phyloP scores from a whole-genome alignment of 2,113 vertebrate genomes.

The Rhea americana region DNA sequence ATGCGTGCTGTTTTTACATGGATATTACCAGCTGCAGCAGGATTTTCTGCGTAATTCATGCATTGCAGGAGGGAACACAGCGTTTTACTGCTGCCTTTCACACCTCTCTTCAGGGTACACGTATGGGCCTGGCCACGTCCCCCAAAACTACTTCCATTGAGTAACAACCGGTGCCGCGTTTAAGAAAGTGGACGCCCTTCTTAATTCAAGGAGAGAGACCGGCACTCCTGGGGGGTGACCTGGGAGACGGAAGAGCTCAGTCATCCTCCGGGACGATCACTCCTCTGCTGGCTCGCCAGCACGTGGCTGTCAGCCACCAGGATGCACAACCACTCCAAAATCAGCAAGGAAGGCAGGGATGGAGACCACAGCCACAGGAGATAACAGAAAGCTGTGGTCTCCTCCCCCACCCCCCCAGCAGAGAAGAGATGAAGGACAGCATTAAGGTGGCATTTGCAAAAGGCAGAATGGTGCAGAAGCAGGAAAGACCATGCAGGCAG shows the following conservation, averaged over 20 bases:
- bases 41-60: background rate
- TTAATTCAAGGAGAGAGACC: background rate
- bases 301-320: too few species aligned
- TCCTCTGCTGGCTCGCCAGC: background rate
- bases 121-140: background rate
- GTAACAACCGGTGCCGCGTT: background rate
- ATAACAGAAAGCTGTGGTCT: too few species aligned
- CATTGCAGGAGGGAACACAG: background rate
- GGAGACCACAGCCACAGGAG: too few species aligned
- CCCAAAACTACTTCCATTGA: background rate
- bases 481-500: background rate
- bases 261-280: too few species aligned
- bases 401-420: too few species aligned
- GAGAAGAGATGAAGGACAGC: background rate
- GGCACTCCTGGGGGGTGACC: background rate
- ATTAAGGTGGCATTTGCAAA: background rate
- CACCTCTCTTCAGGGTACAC: background rate
- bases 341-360: too few species aligned
- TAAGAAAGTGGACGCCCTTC: background rate
- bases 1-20: background rate
- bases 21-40: background rate
- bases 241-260: accelerated
- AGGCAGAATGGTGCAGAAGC: background rate
- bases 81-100: background rate
- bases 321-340: too few species aligned